Evolutionary conservation across 92 coral and sea anemone species (phyloP), one percentile per base, ranked within the genome.

Genomic region (Epizoanthus illoricatus): DNA sequence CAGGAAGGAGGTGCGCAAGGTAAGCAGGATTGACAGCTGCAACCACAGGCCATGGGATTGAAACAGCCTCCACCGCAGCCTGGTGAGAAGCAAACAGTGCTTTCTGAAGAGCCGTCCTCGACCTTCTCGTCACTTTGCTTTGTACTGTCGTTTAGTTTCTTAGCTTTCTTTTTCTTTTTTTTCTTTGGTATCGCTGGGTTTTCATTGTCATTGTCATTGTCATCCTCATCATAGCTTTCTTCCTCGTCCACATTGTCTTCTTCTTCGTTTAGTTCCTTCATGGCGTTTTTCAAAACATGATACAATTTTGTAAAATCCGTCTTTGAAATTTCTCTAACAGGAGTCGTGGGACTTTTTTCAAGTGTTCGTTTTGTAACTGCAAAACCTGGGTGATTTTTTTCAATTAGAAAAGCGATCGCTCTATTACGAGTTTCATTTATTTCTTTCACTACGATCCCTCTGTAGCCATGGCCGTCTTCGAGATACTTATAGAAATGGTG

Each of bases 1-100:
- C 97, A 92, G 9, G 92, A 84, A 19, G 88, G 85, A 41, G 92
- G 94, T 28, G 85, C 91, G 76, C 97, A 87, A 3, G 91, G 90
- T 16, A 91, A 64, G 65, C 97, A 91, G 18, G 85, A 87, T 15
- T 87, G 69, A 60, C 97, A 92, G 45, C 81, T 65, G 57, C 91
- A 88, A 2, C 88, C 88, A 28, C 91, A 88, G 15, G 88, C 52
- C 18, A 74, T 68, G 1, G 91, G 91, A 64, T 84, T 63, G 56
- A 88, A 88, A 55, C 91, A 88, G 20, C 74, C 23, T 23, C 92
- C 90, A 23, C 87, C 91, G 39, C 85, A 86, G 42, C 85, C 76
- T 2, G 71, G 82, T 20, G 82, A 78, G 58, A 78, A 78, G 20
- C 82, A 78, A 17, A 78, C 82, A 20, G 60, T 78, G 42, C 71